Evolutionary conservation across 2,797 vertebrate species (phyloP), one percentile per base, ranked within the genome.

Genomic region (Garrulus glandarius): DNA sequence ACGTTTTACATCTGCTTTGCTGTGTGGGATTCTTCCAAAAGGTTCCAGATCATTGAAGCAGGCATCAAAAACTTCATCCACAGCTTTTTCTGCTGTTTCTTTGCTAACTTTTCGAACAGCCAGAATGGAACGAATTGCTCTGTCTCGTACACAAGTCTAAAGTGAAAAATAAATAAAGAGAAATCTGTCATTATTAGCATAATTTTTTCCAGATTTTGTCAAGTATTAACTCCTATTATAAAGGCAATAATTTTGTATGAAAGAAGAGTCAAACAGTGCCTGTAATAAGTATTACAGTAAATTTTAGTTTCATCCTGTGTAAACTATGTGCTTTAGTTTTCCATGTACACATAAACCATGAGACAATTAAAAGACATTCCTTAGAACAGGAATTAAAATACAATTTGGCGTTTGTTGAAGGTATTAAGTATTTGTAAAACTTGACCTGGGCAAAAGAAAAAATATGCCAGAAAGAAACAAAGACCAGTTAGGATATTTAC

Each of bases 1-100:
- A 23, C 99, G 98, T 61, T 92, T 98, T 57, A 99, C 99, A 21
- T 99, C 99, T 43, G 93, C 97, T 89, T 98, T 98, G 95, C 87
- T 97, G 97, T 99, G 99, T 1, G 99, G 99, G 85, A 99, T 99
- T 78, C 99, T 98, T 90, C 99, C 99, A 60, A 99, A 99, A n/a
- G 99, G 99, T 18, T 98, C 98, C 41, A 98, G 98, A 96, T 99
- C 99, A 53, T 98, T 99, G 97, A 99, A 99, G 94, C 99, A 99
- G 41, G 98, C 97, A 95, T 99, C 98, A 85, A 99, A 99, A 86
- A 99, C 99, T 78, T 99, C 99, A 69, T 99, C 98, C 20, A 99
- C 99, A 6, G 99, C 98, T 94, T 98, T 99, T 97, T 98, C 98
- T 1, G 99, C 99, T 1, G 97, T 97, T 93, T 98, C 98, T 80